Percentiles rank a stretch among this genome's conserved stretches.
phyloP scores from a whole-genome alignment of 2,888 invertebrate species.

The Phalera bucephala region DNA sequence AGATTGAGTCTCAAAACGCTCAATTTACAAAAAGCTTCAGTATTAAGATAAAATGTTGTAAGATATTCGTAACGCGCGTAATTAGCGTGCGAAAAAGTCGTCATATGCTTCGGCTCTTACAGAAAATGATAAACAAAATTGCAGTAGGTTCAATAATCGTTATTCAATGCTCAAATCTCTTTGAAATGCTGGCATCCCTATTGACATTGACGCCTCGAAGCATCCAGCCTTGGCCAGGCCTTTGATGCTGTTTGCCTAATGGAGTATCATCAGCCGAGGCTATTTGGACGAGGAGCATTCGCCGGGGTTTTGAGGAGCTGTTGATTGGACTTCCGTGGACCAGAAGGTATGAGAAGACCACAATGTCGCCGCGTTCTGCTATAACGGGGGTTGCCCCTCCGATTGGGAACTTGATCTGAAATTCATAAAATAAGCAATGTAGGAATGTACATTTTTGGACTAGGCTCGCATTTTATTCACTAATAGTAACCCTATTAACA shows the following conservation, averaged over 20 bases:
- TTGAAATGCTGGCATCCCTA: conserved; percentile 52
- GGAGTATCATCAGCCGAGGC: conserved; percentile 81
- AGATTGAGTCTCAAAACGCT: too few relatives aligned
- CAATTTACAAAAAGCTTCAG: too few relatives aligned
- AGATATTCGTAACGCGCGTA: too few relatives aligned
- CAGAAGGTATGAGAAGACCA: conserved; percentile 82
- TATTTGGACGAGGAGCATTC: conserved; percentile 82
- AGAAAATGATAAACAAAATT: too few relatives aligned
- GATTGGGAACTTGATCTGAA: conserved; percentile 69
- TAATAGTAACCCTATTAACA: too few relatives aligned
- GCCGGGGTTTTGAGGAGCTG: conserved; percentile 60
- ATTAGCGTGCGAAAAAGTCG: too few relatives aligned
- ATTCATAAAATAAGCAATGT: not conserved
- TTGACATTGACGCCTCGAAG: conserved; percentile 73
- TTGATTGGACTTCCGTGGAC: conserved; percentile 83
- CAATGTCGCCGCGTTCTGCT: conserved; percentile 80
- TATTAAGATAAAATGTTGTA: too few relatives aligned
- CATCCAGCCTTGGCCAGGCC: conserved; percentile 80
- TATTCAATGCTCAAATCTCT: conserved; percentile 34
- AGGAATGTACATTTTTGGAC: too few relatives aligned
- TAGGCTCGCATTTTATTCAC: not conserved
- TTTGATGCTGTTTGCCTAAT: conserved; percentile 56
- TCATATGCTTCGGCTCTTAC: too few relatives aligned
- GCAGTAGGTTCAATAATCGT: not conserved
- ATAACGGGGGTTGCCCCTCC: conserved; percentile 73